Percentiles rank a stretch among this genome's conserved stretches.
These are phyloP conservation scores for Sebastes taczanowskii DNA, from an alignment of 2,797 vertebrate genomes.

Conservation along the genomic window DNA sequence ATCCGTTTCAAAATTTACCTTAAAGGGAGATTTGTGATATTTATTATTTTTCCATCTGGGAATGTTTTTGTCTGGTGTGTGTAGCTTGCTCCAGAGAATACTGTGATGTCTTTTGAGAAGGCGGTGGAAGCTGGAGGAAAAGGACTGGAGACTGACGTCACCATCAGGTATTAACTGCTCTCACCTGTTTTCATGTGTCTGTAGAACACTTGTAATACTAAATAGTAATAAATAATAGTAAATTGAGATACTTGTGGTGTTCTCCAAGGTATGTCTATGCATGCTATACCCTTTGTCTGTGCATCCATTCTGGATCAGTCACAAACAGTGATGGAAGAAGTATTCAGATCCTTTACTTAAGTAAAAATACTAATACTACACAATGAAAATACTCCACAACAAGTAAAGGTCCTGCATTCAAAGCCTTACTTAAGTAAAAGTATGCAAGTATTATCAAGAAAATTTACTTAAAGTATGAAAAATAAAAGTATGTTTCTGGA, in stretches of 20 bases:
- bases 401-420: not conserved
- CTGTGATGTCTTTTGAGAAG: constrained; percentile 92
- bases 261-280: not conserved
- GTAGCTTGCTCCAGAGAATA: constrained; percentile 92
- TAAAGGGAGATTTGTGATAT: too few species aligned
- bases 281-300: not conserved
- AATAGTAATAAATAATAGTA: not conserved
- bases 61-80: not conserved
- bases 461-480: not conserved
- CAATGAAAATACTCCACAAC: not conserved
- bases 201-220: not conserved
- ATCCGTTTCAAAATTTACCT: too few species aligned
- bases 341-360: not conserved
- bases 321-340: not conserved
- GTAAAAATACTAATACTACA: not conserved
- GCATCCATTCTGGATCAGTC: not conserved
- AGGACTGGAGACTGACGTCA: constrained; percentile 90
- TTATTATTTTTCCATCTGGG: not conserved
- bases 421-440: not conserved
- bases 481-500: too few species aligned
- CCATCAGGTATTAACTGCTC: constrained; percentile 85
- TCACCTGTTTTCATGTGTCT: not conserved
- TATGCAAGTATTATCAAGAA: not conserved
- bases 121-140: constrained; percentile 84
- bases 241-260: not conserved